A percentile compares a stretch with the other conserved stretches of the same genome.
These are phyloP conservation scores for Nematolebias whitei DNA, from an alignment of 2,113 vertebrate species.

Conservation along the genomic window DNA sequence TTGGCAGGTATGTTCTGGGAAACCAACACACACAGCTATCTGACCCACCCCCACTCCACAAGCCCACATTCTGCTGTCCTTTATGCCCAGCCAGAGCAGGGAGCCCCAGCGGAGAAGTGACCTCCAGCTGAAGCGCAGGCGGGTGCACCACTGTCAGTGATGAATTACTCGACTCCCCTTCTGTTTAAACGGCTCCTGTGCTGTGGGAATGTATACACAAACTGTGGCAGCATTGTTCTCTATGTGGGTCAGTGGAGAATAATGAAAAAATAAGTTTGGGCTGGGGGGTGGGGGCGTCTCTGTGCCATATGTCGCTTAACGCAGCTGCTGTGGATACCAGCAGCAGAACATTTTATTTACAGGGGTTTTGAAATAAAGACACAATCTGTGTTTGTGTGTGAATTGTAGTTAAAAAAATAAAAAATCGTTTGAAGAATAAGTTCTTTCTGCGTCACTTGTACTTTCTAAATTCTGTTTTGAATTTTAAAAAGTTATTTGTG, in stretches of 20 bases:
- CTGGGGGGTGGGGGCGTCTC: slow-evolving; percentile 39
- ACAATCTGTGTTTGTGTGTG: slow-evolving; percentile 3
- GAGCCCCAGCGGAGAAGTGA: slow-evolving; percentile 59
- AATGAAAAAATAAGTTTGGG: slow-evolving; percentile 30
- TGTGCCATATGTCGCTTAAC: slow-evolving; percentile 48
- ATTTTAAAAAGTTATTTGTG: no score
- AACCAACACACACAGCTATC: slow-evolving; percentile 22
- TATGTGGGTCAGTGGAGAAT: slow-evolving; percentile 64
- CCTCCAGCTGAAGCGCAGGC: slow-evolving; percentile 57
- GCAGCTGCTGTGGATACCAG: slow-evolving; percentile 9
- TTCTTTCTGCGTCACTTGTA: no score
- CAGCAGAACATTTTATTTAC: slow-evolving; percentile 4
- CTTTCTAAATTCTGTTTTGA: no score
- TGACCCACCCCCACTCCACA: neutral
- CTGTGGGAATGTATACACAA: slow-evolving; percentile 48
- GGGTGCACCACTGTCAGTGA: slow-evolving; percentile 64
- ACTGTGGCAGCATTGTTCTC: slow-evolving; percentile 32
- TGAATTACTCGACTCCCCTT: slow-evolving; percentile 59
- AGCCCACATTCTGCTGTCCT: slow-evolving; percentile 41
- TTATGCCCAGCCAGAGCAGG: slow-evolving; percentile 25
- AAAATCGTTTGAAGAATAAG: no score
- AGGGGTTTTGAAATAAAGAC: slow-evolving; percentile 29
- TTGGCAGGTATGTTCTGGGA: slow-evolving; percentile 1
- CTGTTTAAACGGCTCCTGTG: slow-evolving; percentile 53
- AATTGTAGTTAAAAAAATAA: no score